Evolutionary conservation across 1,140 invertebrate species (phyloP).

Genomic region (Hormaphis cornu): DNA sequence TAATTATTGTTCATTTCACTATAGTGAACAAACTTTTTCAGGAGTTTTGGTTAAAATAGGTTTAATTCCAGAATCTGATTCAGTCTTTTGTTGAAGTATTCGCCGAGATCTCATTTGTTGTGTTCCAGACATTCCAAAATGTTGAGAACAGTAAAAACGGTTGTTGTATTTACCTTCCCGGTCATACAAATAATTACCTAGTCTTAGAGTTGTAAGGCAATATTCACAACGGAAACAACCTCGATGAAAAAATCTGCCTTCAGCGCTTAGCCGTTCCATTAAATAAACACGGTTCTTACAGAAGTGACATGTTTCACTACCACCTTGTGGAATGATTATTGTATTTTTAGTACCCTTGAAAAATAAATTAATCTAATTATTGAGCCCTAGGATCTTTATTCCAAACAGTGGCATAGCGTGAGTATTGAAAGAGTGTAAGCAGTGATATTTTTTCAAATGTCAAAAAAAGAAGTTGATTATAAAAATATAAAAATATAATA

Average conservation of each 20-base stretch:
- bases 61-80: slow-evolving; percentile 25
- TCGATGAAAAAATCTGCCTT: slow-evolving; percentile 78
- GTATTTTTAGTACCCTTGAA: slow-evolving; percentile 51
- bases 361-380: slow-evolving; percentile 30
- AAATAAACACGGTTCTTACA: slow-evolving; percentile 79
- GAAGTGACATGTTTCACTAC: slow-evolving; percentile 74
- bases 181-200: slow-evolving; percentile 67
- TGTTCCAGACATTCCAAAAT: slow-evolving; percentile 56
- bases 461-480: no score
- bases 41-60: slow-evolving; percentile 40
- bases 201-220: slow-evolving; percentile 56
- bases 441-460: no score
- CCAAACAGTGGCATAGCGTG: no score
- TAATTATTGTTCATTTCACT: neutral
- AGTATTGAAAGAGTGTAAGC: no score
- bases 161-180: slow-evolving; percentile 60
- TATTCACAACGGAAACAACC: slow-evolving; percentile 72
- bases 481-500: no score
- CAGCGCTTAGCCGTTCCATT: slow-evolving; percentile 75
- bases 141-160: slow-evolving; percentile 72
- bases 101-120: slow-evolving; percentile 41
- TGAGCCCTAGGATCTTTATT: no score
- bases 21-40: slow-evolving; percentile 37
- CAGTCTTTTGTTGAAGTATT: slow-evolving; percentile 25
- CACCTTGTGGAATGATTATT: slow-evolving; percentile 52